Evolutionary conservation across 2,113 vertebrate genomes (phyloP).

Genomic region (Tringa solitaria): DNA sequence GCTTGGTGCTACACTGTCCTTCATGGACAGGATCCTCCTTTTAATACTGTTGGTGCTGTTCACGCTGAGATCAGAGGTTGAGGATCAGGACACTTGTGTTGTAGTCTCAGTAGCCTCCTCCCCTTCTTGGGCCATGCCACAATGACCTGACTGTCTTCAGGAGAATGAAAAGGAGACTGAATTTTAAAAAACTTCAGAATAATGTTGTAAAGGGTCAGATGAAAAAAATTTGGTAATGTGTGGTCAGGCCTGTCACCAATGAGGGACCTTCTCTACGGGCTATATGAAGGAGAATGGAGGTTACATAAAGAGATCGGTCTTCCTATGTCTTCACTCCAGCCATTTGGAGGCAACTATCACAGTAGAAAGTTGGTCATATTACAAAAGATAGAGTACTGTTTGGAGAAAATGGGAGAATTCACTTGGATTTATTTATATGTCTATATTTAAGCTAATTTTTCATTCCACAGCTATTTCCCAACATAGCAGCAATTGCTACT

Average conservation of each 20-base stretch:
- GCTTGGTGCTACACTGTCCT: not conserved
- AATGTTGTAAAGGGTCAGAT: not conserved
- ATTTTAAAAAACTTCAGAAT: not conserved
- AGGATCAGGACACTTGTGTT: not conserved
- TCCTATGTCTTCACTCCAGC: not conserved
- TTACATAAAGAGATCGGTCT: not conserved
- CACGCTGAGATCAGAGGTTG: not conserved
- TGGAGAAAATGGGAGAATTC: not conserved
- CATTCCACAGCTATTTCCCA: not conserved
- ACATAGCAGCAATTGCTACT: not conserved
- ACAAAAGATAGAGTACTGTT: not conserved
- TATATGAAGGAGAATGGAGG: not conserved
- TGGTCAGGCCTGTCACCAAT: not conserved
- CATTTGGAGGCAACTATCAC: not conserved
- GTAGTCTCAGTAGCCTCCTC: not conserved
- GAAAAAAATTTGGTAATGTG: not conserved
- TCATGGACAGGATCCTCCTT: not conserved
- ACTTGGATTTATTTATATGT: not conserved
- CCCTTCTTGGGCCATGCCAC: not conserved
- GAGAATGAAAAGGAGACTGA: not conserved
- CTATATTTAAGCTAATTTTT: not conserved
- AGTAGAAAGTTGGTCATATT: not conserved
- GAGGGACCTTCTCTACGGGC: not conserved
- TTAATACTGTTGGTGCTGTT: not conserved
- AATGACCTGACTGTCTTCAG: not conserved